Base-by-base conservation (phyloP, 2,888 invertebrate species). In the Agrenia bidenticulata region DNA sequence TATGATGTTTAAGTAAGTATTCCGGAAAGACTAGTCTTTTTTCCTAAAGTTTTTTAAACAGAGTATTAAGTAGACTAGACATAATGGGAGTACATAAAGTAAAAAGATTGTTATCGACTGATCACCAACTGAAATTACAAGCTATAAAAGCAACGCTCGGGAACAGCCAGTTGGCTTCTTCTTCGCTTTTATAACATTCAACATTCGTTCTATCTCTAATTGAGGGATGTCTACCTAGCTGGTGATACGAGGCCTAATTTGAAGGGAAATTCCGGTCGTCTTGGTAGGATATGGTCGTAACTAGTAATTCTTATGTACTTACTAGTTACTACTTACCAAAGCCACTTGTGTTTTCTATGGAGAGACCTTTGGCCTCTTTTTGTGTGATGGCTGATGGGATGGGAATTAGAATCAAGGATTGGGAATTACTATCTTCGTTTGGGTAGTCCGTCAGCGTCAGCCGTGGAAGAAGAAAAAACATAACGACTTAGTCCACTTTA, bases 51-150 rank as follows among this genome's bases (percentile, higher is more conserved):
- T 32, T 32, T 32, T 32, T 32, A 32, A 32, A 32, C 5, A 32
- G 32, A 32, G 32, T 9, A n/a, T 5, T 51, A 23, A 51, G 24
- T 51, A 11, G 51, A 51, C 51, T 23, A 24, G 51, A 51, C 51
- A 51, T 51, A 23, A 51, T 23, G 53, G 62, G 62, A 49, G 62
- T 49, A 37, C 5, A 27, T 51, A 54, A 41, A 59, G 67, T 54
- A 61, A 59, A 66, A 56, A 68, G 65, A 68, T 68, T 55, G 65
- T 65, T 68, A 68, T 68, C 65, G 50, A 59, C 64, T 65, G 70
- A 67, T 70, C 65, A 66, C 67, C 70, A 67, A 65, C 65, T 70
- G 67, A 70, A 70, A 70, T 70, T 70, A 70, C 67, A 67, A 65
- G 53, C 67, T 67, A 67, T 70, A 70, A 70, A 69, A 65, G 56